phyloP scores from a whole-genome alignment of 1,140 invertebrate genomes.

The Mylabris phalerata region DNA sequence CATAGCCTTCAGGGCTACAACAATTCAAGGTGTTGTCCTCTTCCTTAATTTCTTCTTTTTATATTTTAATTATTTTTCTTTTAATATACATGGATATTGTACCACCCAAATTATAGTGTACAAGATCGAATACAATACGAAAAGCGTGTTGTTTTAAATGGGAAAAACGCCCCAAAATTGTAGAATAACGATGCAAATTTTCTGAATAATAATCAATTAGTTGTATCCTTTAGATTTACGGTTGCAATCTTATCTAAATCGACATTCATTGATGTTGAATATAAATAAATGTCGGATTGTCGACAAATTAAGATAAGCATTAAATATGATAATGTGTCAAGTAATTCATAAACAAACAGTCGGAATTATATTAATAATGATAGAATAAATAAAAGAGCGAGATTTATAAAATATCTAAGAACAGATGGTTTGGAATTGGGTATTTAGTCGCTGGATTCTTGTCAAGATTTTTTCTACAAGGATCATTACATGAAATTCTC shows the following conservation, averaged over 20 bases:
- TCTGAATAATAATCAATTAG: not conserved
- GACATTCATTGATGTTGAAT: conserved; percentile 13
- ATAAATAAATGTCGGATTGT: conserved; percentile 28
- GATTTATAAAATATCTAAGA: not conserved
- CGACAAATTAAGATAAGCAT: conserved; percentile 30
- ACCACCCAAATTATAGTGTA: too few relatives aligned
- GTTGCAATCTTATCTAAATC: conserved; percentile 18
- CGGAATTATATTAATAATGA: conserved; percentile 2
- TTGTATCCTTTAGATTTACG: not conserved
- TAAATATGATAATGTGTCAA: conserved; percentile 26
- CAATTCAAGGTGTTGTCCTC: too few relatives aligned
- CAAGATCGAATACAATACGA: too few relatives aligned
- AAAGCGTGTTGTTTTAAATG: too few relatives aligned
- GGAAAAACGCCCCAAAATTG: too few relatives aligned
- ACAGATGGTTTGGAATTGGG: not conserved
- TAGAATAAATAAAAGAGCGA: not conserved
- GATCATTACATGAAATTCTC: conserved; percentile 25
- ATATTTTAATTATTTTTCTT: too few relatives aligned
- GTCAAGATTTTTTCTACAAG: conserved; percentile 18
- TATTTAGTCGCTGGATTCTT: conserved; percentile 6
- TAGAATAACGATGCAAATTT: not conserved
- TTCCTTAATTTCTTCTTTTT: too few relatives aligned
- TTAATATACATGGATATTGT: too few relatives aligned
- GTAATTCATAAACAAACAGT: conserved; percentile 18
- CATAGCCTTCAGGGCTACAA: too few relatives aligned